These are phyloP conservation scores for Troides helena DNA, from an alignment of 2,888 invertebrate species.

Conservation along the genomic window DNA sequence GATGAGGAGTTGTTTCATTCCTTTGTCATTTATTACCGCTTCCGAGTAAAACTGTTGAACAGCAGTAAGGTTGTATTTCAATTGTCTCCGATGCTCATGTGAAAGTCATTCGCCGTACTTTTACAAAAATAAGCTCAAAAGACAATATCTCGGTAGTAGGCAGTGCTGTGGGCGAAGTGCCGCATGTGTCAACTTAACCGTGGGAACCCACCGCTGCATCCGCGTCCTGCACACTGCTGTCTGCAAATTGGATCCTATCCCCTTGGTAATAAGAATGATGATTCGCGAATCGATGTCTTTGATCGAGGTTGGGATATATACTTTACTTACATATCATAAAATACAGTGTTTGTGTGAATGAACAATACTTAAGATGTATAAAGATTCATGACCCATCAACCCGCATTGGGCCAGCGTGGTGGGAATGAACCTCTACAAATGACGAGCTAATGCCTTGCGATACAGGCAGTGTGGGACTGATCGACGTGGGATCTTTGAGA, in stretches of 20 bases:
- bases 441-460: no score
- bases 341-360: background rate
- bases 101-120: slow-evolving; percentile 18
- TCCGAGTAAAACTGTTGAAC: no score
- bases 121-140: slow-evolving; percentile 13
- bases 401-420: no score
- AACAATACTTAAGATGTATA: background rate
- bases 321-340: background rate
- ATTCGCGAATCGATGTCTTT: background rate
- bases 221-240: background rate
- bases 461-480: no score
- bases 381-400: no score
- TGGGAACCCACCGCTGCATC: slow-evolving; percentile 40
- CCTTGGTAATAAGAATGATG: slow-evolving; percentile 1
- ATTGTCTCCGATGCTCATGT: slow-evolving; percentile 6
- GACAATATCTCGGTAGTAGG: slow-evolving; percentile 28
- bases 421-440: no score
- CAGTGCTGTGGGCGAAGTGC: slow-evolving; percentile 40
- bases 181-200: slow-evolving; percentile 49
- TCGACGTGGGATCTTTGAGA: no score
- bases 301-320: background rate
- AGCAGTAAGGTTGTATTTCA: background rate
- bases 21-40: no score
- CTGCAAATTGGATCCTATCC: slow-evolving; percentile 13
- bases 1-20: no score